Evolutionary conservation across 2,113 vertebrate species (phyloP), one percentile per base, ranked within the genome.

Genomic region (Rhegmatorhina hoffmannsi): DNA sequence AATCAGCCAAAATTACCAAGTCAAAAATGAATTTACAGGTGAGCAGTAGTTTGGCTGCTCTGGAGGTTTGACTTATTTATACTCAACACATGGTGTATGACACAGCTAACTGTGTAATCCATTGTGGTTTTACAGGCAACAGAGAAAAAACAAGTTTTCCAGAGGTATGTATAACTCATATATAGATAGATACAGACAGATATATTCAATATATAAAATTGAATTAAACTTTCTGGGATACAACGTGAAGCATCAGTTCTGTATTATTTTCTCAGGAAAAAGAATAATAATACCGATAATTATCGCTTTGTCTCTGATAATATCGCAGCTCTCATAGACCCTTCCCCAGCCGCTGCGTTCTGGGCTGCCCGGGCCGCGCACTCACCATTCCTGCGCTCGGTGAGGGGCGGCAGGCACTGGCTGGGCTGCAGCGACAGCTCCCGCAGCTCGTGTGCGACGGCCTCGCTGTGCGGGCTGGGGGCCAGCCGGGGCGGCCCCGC

Each of bases 341-440:
- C 40, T 43, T 43, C 40, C 40, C 40, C 40, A 43, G 40, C 40
- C 40, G 40, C 40, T 13, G 40, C 40, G 40, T 43, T 43, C 40
- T 15, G 40, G 40, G 40, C 40, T 43, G 40, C 40, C 40, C 40
- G 40, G 40, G 47, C 20, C 19, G 47, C n/a, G 58, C 64, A 96
- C 98, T 99, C 95, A 99, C 99, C 99, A 31, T 99, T 99, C 97
- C 98, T 99, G 91, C 99, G 98, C 95, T 99, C 99, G 0, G 98
- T 99, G 92, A 99, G 98, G 2, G 99, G 98, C 16, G 98, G 99
- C 55, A 99, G 97, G 82, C 97, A 98, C 94, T 98, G 98, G 36
- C 83, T 97, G 93, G 99, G 97, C 96, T 99, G 99, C 95, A 99
- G 94, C 1, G 99, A 98, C 94, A 99, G 98, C 66, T 99, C 99